Conservation (phyloP, 2,797 vertebrate genomes). For the Squalus acanthias region DNA sequence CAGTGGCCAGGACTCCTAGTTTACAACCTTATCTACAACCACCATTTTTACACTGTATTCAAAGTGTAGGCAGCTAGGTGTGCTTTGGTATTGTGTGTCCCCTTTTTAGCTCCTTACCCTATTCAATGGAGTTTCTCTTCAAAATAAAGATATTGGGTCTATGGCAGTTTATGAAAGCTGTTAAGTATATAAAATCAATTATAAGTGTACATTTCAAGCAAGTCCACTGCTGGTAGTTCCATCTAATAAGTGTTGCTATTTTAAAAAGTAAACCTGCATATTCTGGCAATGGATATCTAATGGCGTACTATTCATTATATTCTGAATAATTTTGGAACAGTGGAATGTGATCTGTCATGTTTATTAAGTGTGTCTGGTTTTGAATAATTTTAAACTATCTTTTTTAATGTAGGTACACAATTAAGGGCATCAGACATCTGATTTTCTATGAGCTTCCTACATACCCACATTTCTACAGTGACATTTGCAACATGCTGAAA, state of each 20-base stretch:
- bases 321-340: background rate
- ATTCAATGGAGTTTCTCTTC: background rate
- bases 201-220: background rate
- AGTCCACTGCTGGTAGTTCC: background rate
- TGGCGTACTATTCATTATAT: background rate
- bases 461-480: slow-evolving; percentile 90
- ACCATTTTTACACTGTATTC: background rate
- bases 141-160: background rate
- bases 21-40: background rate
- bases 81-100: background rate
- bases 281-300: background rate
- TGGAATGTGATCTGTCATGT: background rate
- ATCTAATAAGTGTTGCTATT: background rate
- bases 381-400: slow-evolving; percentile 4
- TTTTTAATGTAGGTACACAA: slow-evolving; percentile 65
- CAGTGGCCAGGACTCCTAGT: background rate
- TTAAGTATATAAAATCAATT: background rate
- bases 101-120: background rate
- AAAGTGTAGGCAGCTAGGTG: background rate
- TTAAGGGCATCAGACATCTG: slow-evolving; percentile 84
- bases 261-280: background rate
- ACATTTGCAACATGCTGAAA: slow-evolving; percentile 89
- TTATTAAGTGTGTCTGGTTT: background rate
- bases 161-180: background rate
- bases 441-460: slow-evolving; percentile 90